A percentile compares a stretch with the other conserved stretches of the same genome.
These are phyloP conservation scores for Percopsis omiscomaycus DNA, from an alignment of 2,797 vertebrate species.

Conservation along the genomic window DNA sequence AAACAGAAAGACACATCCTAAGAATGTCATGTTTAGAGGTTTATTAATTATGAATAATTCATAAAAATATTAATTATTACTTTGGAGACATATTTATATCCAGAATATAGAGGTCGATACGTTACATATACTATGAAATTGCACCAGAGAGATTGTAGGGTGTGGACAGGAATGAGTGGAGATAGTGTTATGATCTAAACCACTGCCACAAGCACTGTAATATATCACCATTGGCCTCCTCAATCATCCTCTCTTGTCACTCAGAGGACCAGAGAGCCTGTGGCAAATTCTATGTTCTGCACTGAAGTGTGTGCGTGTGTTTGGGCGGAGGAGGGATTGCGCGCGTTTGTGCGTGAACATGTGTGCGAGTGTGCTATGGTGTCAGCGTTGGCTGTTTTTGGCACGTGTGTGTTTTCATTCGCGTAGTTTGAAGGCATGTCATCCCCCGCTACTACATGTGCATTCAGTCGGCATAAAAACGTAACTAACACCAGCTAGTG, in stretches of 20 bases:
- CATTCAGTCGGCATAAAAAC: slow-evolving; percentile 72
- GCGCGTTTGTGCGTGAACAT: background rate
- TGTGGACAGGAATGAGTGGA: too few relatives aligned
- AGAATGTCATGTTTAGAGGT: too few relatives aligned
- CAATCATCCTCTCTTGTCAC: slow-evolving; percentile 50
- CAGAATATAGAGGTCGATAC: too few relatives aligned
- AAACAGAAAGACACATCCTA: too few relatives aligned
- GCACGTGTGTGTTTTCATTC: slow-evolving; percentile 41
- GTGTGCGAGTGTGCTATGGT: background rate
- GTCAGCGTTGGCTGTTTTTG: slow-evolving; percentile 6
- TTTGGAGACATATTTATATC: too few relatives aligned
- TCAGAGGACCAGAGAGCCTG: slow-evolving; percentile 41
- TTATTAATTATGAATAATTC: too few relatives aligned
- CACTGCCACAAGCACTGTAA: slow-evolving; percentile 38
- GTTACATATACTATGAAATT: slow-evolving; percentile 4
- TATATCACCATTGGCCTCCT: slow-evolving; percentile 38
- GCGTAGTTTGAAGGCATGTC: slow-evolving; percentile 44
- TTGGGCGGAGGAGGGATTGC: background rate
- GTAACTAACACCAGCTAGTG: slow-evolving; percentile 48
- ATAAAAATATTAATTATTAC: too few relatives aligned
- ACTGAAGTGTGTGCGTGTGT: background rate
- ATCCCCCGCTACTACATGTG: slow-evolving; percentile 52
- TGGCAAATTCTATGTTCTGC: slow-evolving; percentile 34
- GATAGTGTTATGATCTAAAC: slow-evolving; percentile 48
- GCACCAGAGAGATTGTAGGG: slow-evolving; percentile 34